Percentiles rank a stretch among this genome's conserved stretches.
phyloP scores from a whole-genome alignment of 1,140 invertebrate genomes.

The Pseudomyrmex sp. region DNA sequence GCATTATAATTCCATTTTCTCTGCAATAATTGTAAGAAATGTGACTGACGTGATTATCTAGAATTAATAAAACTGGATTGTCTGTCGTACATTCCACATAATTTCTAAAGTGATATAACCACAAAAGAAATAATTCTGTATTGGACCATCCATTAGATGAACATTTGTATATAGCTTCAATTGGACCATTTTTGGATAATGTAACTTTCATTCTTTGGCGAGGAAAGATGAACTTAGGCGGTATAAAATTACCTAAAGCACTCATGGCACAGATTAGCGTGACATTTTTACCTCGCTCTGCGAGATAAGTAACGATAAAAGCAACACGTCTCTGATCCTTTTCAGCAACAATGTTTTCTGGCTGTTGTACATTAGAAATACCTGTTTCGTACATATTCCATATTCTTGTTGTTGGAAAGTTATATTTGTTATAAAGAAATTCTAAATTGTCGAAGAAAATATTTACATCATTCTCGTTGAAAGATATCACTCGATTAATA shows the following conservation, averaged over 20 bases:
- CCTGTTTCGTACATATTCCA: conserved; percentile 11
- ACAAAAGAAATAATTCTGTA: background rate
- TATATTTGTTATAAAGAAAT: background rate
- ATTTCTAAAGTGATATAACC: background rate
- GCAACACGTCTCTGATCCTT: background rate
- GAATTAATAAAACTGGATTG: background rate
- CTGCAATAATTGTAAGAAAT: background rate
- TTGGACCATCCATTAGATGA: background rate
- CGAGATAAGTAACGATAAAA: too few species aligned
- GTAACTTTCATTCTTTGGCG: background rate
- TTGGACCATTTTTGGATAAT: background rate
- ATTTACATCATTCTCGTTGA: background rate
- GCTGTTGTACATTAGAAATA: conserved; percentile 1
- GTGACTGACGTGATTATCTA: conserved; percentile 2
- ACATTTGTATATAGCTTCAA: background rate
- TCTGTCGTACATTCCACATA: background rate
- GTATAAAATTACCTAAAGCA: background rate
- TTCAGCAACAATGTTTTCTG: background rate
- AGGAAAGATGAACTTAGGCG: conserved; percentile 1
- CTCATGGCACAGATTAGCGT: background rate
- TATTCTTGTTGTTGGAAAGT: background rate
- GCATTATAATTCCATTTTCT: background rate
- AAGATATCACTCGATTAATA: background rate
- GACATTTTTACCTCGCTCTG: background rate
- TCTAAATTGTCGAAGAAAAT: too few species aligned